phyloP scores from a whole-genome alignment of 2,888 invertebrate genomes.

The Orthosia gracilis region DNA sequence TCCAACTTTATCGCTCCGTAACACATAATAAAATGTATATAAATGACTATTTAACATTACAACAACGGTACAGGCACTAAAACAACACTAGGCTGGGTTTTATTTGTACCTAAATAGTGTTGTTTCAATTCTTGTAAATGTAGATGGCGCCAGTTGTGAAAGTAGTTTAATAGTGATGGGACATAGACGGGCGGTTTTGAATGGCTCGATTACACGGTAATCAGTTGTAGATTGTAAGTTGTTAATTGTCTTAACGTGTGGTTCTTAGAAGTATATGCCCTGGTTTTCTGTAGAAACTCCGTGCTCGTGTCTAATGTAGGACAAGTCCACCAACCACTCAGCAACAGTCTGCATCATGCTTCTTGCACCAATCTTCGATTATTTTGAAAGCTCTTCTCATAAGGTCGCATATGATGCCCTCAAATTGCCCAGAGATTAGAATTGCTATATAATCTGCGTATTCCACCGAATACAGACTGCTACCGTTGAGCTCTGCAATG shows the following conservation, averaged over 20 bases:
- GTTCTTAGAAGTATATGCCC: conserved; percentile 14
- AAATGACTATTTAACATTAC: conserved; percentile 64
- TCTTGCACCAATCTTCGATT: no score
- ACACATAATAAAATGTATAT: conserved; percentile 54
- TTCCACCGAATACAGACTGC: no score
- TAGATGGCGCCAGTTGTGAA: conserved; percentile 71
- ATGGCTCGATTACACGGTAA: conserved; percentile 5
- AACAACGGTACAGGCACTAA: conserved; percentile 64
- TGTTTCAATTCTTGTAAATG: conserved; percentile 64
- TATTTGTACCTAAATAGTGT: conserved; percentile 66
- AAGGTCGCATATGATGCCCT: no score
- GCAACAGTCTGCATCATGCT: no score
- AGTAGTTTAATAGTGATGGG: conserved; percentile 63
- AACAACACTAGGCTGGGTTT: conserved; percentile 66
- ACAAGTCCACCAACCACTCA: no score
- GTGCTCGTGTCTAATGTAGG: no score
- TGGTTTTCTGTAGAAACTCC: background rate
- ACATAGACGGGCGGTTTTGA: conserved; percentile 61
- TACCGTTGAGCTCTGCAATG: no score
- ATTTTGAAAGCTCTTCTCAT: no score
- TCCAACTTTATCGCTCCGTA: conserved; percentile 55
- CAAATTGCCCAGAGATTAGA: no score
- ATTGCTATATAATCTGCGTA: no score
- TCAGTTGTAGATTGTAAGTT: conserved; percentile 22
- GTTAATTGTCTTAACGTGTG: conserved; percentile 33